These are phyloP conservation scores for Diogma glabrata DNA, from an alignment of 2,888 invertebrate species.

Conservation along the genomic window DNA sequence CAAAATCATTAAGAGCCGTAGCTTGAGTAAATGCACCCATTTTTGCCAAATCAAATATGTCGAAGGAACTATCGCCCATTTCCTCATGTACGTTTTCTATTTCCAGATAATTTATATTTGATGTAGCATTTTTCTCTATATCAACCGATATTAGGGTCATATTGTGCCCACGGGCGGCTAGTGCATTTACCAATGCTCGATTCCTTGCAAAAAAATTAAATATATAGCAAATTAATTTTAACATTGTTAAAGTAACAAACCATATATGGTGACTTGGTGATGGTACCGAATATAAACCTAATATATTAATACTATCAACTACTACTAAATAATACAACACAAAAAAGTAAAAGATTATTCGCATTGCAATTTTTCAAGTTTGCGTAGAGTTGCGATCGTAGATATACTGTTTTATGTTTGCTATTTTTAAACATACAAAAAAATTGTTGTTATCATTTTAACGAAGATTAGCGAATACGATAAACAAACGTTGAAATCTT, in stretches of 20 bases:
- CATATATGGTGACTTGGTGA: constrained; percentile 25
- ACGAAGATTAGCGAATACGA: too few relatives aligned
- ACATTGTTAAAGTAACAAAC: constrained; percentile 6
- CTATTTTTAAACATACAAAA: too few relatives aligned
- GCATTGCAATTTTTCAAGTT: too few relatives aligned
- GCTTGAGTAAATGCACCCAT: background rate
- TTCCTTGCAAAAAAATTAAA: constrained; percentile 11
- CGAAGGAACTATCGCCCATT: background rate
- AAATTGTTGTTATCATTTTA: too few relatives aligned
- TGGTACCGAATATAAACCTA: constrained; percentile 21
- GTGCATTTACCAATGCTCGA: constrained; percentile 12
- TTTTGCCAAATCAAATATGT: background rate
- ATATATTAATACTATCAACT: constrained; percentile 22
- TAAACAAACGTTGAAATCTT: too few relatives aligned
- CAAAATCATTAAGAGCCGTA: background rate
- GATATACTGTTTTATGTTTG: too few relatives aligned
- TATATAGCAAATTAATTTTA: background rate
- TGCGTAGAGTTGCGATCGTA: too few relatives aligned
- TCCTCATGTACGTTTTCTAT: constrained; percentile 11
- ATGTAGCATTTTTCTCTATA: constrained; percentile 7
- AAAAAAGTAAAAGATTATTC: too few relatives aligned
- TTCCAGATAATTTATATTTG: constrained; percentile 16
- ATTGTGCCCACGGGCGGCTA: constrained; percentile 18
- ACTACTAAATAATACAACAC: too few relatives aligned
- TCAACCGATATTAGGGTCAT: constrained; percentile 17